Base-by-base conservation (phyloP, 2,113 vertebrate genomes). In the Hassar affinis region DNA sequence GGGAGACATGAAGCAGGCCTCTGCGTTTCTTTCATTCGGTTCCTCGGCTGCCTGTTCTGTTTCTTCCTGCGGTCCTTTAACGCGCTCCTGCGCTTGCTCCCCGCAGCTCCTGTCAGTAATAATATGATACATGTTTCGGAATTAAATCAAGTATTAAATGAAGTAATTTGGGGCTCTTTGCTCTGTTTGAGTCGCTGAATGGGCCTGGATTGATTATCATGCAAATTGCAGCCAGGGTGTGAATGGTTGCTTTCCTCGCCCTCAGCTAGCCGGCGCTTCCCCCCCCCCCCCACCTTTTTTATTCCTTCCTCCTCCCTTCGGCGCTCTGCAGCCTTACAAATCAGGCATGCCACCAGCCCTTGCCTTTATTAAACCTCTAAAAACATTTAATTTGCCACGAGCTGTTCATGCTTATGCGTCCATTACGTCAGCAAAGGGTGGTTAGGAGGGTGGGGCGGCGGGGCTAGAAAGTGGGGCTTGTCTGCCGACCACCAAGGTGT, bases 131-230 rank as follows among this genome's bases (percentile, higher is more conserved):
- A 92, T 91, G 92, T 92, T 87, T 86, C 86, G 35, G 91, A 90
- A 89, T 91, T 90, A 91, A 90, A 89, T 91, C 88, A 45, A 86
- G 83, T 88, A 92, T 90, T 91, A 93, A 92, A 94, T 93, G 89
- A 92, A 92, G 90, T 91, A 86, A 87, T 84, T 92, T 87, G 87
- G 89, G 64, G 90, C 91, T 82, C 80, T 92, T 90, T 87, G 83
- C 45, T 38, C 89, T 78, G 89, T 81, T 85, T 93, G 92, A 93
- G 93, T 92, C 91, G 87, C 89, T 91, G 90, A 77, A 77, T 84
- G 2, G 84, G 85, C 84, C 90, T 83, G 90, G 92, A 93, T 91
- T 89, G 91, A 93, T 93, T 89, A 86, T 64, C 54, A 86, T 84
- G 90, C 89, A 85, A 62, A 88, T 91, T 90, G 91, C 91, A 84